Conservation (phyloP, 2,797 vertebrate genomes). For the Phrynocephalus vlangalii region DNA sequence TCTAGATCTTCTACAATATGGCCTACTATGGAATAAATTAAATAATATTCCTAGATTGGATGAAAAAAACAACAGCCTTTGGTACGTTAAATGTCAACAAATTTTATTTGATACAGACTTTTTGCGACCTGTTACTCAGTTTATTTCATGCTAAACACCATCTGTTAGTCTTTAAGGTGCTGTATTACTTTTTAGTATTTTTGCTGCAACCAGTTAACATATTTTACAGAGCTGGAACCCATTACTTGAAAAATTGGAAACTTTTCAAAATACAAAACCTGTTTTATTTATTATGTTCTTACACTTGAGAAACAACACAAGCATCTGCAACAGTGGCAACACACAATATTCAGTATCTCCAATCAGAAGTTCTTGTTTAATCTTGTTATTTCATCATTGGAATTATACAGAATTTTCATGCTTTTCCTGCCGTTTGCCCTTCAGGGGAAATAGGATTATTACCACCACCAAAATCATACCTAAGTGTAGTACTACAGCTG, state of each 20-base stretch:
- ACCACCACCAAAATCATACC: too few relatives aligned
- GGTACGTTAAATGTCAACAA: background rate
- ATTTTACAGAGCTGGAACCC: background rate
- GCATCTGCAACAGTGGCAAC: background rate
- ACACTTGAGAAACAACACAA: background rate
- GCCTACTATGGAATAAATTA: too few relatives aligned
- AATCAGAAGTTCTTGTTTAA: background rate
- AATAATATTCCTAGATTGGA: too few relatives aligned
- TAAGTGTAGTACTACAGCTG: too few relatives aligned
- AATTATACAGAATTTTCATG: background rate
- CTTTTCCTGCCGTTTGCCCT: too few relatives aligned
- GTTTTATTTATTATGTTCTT: background rate
- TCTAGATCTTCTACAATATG: too few relatives aligned
- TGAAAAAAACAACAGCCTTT: background rate
- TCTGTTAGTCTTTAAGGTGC: background rate
- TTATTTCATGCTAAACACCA: background rate
- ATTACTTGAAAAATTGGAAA: background rate
- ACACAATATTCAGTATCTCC: background rate
- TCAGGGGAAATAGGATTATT: too few relatives aligned
- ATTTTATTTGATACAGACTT: background rate
- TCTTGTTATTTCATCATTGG: background rate
- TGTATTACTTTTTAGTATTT: background rate
- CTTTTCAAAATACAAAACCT: background rate
- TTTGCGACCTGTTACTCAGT: background rate
- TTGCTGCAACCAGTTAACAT: background rate